These are phyloP conservation scores for Stylophora pistillata DNA, from an alignment of 64 coral and sea anemone genomes.

Conservation along the genomic window DNA sequence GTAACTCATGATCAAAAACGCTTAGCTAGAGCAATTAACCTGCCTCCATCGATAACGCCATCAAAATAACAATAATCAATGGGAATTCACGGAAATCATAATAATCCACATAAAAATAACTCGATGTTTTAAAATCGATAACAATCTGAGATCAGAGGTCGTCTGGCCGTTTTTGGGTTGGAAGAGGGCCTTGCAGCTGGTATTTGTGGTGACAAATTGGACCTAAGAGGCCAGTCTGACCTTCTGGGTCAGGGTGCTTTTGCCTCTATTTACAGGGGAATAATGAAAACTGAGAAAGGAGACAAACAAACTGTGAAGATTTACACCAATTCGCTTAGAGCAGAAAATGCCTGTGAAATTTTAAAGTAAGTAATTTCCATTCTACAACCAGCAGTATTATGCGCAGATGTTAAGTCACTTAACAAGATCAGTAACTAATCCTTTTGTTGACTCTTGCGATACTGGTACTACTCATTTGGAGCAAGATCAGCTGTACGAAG, in stretches of 20 bases:
- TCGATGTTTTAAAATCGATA: too few relatives aligned
- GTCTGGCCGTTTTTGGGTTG: constrained; percentile 2
- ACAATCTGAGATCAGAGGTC: neutral
- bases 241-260: neutral
- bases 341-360: neutral
- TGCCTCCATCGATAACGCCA: too few relatives aligned
- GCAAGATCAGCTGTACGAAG: too few relatives aligned
- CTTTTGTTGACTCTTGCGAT: neutral
- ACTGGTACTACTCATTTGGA: neutral
- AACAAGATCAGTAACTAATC: neutral
- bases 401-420: too few relatives aligned
- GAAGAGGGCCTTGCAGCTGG: neutral
- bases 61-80: too few relatives aligned
- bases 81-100: too few relatives aligned
- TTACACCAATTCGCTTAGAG: neutral
- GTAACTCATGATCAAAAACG: too few relatives aligned
- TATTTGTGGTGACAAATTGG: neutral
- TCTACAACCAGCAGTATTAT: too few relatives aligned
- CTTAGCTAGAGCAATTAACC: too few relatives aligned
- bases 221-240: neutral
- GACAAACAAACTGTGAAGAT: neutral
- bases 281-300: neutral
- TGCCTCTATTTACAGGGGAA: neutral
- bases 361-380: neutral
- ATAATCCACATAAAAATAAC: too few relatives aligned